These are phyloP conservation scores for Nesogale talazaci DNA, from an alignment of 2,113 vertebrate species.

Conservation along the genomic window DNA sequence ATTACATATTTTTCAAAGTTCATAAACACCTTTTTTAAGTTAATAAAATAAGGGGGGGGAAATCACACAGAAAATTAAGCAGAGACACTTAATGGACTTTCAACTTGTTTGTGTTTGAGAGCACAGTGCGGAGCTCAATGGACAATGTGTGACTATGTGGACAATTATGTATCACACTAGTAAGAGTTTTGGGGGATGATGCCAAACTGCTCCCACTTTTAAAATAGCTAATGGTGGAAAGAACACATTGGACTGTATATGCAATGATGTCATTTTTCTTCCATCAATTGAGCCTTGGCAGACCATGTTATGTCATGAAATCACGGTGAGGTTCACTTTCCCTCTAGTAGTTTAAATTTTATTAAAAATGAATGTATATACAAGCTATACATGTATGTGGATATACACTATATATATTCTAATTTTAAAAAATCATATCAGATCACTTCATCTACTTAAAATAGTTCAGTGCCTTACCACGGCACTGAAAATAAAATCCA, in stretches of 20 bases:
- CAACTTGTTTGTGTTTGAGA: background rate
- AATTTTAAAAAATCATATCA: no score
- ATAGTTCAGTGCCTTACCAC: no score
- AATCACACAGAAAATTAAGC: background rate
- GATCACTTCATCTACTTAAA: no score
- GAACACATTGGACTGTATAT: background rate
- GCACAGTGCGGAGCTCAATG: background rate
- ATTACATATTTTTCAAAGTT: background rate
- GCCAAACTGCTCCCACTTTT: background rate
- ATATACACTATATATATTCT: no score
- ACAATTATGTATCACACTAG: background rate
- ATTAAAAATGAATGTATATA: background rate
- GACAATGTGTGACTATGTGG: background rate
- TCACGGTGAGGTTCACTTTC: background rate
- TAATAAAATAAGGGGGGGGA: background rate
- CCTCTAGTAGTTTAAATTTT: background rate
- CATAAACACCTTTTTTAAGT: background rate
- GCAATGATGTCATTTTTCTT: background rate
- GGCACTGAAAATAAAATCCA: no score
- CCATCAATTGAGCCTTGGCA: background rate
- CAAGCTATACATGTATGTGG: no score
- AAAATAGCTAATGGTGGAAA: background rate
- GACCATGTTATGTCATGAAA: background rate
- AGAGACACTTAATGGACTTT: background rate
- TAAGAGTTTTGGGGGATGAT: background rate